Conservation (phyloP, 2,888 invertebrate genomes). For the Spialia ferax region DNA sequence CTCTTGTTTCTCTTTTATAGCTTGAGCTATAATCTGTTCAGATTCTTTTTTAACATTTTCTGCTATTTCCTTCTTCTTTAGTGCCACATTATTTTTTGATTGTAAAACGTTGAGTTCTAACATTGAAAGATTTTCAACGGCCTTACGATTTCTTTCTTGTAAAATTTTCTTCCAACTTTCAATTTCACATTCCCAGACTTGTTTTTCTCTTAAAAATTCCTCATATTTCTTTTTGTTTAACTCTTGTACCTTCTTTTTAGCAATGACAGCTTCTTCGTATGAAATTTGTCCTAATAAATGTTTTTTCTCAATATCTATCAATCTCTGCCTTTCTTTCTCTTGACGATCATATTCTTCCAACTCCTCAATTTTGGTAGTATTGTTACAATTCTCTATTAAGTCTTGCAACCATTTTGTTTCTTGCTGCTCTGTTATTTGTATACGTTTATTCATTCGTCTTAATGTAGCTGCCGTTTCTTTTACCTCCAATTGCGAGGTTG, state of each 20-base stretch:
- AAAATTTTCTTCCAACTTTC: conserved; percentile 81
- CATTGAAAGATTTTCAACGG: conserved; percentile 73
- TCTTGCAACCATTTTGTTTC: conserved; percentile 83
- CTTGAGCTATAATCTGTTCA: conserved; percentile 63
- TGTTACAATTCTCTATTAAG: conserved; percentile 75
- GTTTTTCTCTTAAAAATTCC: conserved; percentile 80
- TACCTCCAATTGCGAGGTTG: conserved; percentile 53
- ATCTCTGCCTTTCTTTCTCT: conserved; percentile 75
- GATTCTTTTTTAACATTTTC: conserved; percentile 66
- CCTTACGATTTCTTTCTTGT: conserved; percentile 77
- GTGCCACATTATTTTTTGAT: conserved; percentile 59
- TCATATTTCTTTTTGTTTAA: conserved; percentile 82
- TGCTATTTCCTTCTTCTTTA: conserved; percentile 68
- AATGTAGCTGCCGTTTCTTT: conserved; percentile 83
- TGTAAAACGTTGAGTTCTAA: conserved; percentile 65
- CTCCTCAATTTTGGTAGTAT: conserved; percentile 70
- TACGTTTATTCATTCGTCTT: conserved; percentile 81
- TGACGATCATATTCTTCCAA: conserved; percentile 76
- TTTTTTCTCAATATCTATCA: conserved; percentile 86
- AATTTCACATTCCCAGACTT: conserved; percentile 77
- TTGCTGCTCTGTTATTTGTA: conserved; percentile 74
- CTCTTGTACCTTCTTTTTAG: conserved; percentile 79
- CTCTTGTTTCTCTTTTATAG: conserved; percentile 76
- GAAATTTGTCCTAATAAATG: conserved; percentile 86
- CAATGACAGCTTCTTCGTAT: conserved; percentile 86